Conservation (phyloP, 2,113 vertebrate genomes). For the Ibidorhyncha struthersii region DNA sequence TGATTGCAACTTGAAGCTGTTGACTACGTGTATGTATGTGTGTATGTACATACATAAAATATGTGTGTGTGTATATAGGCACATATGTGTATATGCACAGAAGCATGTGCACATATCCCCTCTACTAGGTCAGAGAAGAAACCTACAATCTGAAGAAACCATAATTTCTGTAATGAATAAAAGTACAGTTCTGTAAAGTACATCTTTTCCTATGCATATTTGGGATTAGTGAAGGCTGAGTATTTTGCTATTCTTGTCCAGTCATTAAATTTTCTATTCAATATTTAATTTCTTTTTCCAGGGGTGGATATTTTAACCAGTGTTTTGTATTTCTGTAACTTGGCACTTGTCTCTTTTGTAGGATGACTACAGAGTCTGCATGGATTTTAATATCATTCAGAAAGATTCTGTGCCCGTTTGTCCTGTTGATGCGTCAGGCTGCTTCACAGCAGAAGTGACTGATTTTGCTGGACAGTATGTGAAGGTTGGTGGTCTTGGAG, state of each 20-base stretch:
- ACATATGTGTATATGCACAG: neutral
- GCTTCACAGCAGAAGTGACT: slow-evolving; percentile 92
- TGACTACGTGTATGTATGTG: fast-evolving
- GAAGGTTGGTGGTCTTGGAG: slow-evolving; percentile 82
- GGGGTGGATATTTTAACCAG: neutral
- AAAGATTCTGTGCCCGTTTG: slow-evolving; percentile 93
- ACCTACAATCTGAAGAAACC: neutral
- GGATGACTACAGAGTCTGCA: slow-evolving; percentile 95
- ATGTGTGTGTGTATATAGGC: neutral
- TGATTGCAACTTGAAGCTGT: neutral
- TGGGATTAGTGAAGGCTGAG: neutral
- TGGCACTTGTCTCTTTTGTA: slow-evolving; percentile 41
- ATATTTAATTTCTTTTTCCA: neutral
- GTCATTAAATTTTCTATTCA: neutral
- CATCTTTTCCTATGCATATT: neutral
- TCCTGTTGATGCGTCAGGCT: slow-evolving; percentile 92
- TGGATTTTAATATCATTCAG: slow-evolving; percentile 91
- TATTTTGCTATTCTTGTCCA: neutral
- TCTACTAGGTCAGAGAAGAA: neutral
- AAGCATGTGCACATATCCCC: neutral
- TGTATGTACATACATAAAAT: neutral
- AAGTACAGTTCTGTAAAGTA: neutral
- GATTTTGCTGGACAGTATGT: slow-evolving; percentile 96
- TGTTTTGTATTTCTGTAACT: neutral
- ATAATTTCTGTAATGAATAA: neutral